phyloP scores from a whole-genome alignment of 2,113 vertebrate genomes.

The Rhynchomys soricoides region DNA sequence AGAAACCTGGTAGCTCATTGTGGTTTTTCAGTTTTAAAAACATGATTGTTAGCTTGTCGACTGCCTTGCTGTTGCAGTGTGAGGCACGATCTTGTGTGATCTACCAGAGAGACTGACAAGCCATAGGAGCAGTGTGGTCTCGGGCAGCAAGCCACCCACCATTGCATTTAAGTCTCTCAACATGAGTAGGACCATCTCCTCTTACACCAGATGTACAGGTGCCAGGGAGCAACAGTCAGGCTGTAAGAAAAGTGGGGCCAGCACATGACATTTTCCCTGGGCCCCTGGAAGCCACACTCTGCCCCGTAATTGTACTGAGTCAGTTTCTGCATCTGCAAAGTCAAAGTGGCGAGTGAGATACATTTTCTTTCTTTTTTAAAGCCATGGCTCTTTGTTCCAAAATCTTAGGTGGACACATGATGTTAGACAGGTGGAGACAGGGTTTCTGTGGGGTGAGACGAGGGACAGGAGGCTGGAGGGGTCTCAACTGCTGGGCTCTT shows the following conservation, averaged over 20 bases:
- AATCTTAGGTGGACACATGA: background rate
- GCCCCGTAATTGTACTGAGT: background rate
- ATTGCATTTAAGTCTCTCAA: fast-evolving
- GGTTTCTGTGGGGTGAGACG: background rate
- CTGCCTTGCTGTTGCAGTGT: fast-evolving
- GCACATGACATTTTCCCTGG: background rate
- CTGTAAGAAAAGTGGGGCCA: fast-evolving
- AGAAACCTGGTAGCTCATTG: background rate
- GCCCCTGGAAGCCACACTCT: background rate
- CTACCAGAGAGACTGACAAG: fast-evolving
- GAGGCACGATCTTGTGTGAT: fast-evolving
- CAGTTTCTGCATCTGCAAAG: background rate
- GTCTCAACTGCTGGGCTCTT: background rate
- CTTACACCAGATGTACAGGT: background rate
- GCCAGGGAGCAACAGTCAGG: background rate
- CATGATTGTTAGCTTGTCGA: background rate
- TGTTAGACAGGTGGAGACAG: fast-evolving
- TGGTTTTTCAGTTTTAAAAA: too few species aligned
- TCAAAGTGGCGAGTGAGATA: background rate
- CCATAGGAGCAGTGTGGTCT: fast-evolving
- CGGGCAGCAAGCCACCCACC: fast-evolving
- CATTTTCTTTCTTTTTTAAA: background rate
- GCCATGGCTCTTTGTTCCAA: background rate
- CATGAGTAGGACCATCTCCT: fast-evolving
- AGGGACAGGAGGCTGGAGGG: background rate